Evolutionary conservation across 2,888 invertebrate species (phyloP).

Genomic region (Anodontia alba): DNA sequence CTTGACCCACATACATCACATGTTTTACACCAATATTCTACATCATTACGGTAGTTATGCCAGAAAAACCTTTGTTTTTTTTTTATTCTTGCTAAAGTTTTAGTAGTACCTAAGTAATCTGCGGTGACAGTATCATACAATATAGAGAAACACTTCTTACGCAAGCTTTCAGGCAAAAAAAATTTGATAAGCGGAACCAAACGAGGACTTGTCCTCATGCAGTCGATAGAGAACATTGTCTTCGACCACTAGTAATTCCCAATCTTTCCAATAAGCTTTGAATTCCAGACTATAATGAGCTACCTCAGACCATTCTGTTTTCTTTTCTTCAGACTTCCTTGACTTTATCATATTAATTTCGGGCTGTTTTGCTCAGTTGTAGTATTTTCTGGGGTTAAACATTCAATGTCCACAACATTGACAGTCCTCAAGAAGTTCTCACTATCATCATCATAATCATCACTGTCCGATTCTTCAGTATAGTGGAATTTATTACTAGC

Average conservation of each 20-base stretch:
- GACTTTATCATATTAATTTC: neutral
- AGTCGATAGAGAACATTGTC: no score
- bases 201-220: neutral
- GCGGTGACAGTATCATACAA: neutral
- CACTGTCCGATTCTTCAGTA: neutral
- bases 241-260: neutral
- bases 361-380: neutral
- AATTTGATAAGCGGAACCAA: neutral
- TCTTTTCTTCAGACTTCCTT: neutral
- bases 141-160: neutral
- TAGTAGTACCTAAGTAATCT: neutral
- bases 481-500: no score
- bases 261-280: neutral
- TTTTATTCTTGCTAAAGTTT: neutral
- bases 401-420: neutral
- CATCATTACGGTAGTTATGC: neutral
- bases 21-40: no score
- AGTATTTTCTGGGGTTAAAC: neutral
- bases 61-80: neutral
- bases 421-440: neutral
- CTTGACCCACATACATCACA: neutral
- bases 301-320: neutral
- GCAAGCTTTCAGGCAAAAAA: neutral
- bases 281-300: neutral
- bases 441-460: neutral